phyloP scores from a whole-genome alignment of 2,113 vertebrate genomes.

The Pogonocichla stellata region DNA sequence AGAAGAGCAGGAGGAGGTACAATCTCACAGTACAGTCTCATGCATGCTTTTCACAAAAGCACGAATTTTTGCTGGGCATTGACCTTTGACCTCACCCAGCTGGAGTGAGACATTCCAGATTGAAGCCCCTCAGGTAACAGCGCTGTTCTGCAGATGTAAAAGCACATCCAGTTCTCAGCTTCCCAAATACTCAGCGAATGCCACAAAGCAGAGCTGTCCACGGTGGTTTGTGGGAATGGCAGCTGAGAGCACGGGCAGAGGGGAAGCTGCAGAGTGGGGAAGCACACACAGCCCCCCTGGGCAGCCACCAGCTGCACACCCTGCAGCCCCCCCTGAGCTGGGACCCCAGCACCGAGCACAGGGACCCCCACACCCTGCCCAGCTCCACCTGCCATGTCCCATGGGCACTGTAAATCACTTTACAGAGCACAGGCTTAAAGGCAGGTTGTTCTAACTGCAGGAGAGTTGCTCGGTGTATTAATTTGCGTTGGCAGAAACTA shows the following conservation, averaged over 20 bases:
- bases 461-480: neutral
- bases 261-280: neutral
- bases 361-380: too few relatives aligned
- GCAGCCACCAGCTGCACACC: neutral
- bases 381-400: neutral
- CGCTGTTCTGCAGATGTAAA: neutral
- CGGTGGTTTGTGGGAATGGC: neutral
- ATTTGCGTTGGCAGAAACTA: neutral
- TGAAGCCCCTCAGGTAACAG: neutral
- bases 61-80: neutral
- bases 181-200: fast-evolving
- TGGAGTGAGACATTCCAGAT: neutral
- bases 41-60: neutral
- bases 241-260: fast-evolving
- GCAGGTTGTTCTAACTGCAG: neutral
- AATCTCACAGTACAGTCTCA: fast-evolving
- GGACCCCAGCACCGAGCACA: neutral
- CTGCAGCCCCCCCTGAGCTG: neutral
- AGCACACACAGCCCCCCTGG: neutral
- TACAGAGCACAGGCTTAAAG: neutral
- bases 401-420: neutral
- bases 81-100: neutral
- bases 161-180: neutral
- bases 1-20: neutral
- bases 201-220: neutral